phyloP scores from a whole-genome alignment of 2,888 invertebrate species.

The Heliconius ismenius region DNA sequence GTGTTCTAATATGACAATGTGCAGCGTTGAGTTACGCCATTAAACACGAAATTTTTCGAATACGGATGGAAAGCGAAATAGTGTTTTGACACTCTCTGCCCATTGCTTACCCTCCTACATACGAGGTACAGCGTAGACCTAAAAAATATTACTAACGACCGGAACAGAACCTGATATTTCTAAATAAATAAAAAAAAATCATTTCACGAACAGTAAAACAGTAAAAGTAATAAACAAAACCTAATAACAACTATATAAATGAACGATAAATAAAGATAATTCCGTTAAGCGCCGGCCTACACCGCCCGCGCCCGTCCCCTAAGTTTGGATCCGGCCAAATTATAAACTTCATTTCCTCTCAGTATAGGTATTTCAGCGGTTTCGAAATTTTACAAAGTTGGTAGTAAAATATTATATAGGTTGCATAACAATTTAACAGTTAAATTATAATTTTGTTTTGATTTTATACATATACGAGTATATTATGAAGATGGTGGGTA shows the following conservation, averaged over 20 bases:
- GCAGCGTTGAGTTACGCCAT: background rate
- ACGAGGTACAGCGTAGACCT: background rate
- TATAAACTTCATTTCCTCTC: conserved; percentile 65
- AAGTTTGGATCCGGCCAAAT: conserved; percentile 59
- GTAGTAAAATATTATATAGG: background rate
- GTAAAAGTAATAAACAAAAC: conserved; percentile 42
- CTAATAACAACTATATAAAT: conserved; percentile 48
- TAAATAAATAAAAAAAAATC: background rate
- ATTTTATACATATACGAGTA: too few species aligned
- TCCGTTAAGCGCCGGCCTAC: conserved; percentile 52
- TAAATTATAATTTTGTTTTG: too few species aligned
- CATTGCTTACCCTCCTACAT: too few species aligned
- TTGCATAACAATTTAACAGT: background rate
- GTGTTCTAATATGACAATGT: background rate
- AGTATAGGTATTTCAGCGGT: conserved; percentile 8
- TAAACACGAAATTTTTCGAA: background rate
- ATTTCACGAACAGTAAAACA: background rate
- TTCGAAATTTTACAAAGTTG: background rate
- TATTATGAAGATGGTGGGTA: too few species aligned
- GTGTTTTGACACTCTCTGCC: too few species aligned
- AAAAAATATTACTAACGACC: background rate
- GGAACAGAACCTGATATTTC: background rate
- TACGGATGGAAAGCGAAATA: background rate
- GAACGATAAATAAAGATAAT: conserved; percentile 54
- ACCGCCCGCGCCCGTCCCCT: conserved; percentile 48